phyloP scores from a whole-genome alignment of 2,113 vertebrate species.

The Xyrauchen texanus region DNA sequence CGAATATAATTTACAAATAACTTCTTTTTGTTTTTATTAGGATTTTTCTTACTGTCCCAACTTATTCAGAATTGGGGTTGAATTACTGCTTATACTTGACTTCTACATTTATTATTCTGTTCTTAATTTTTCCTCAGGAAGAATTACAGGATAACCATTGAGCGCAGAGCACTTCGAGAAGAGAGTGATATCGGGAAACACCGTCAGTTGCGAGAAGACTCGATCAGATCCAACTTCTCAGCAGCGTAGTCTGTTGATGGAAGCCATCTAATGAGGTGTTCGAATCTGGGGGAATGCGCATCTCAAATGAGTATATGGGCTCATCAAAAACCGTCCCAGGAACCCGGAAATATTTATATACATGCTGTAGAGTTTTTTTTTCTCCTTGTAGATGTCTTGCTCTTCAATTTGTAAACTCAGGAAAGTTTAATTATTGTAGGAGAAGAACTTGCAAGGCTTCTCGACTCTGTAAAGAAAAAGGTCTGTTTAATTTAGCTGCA shows the following conservation, averaged over 20 bases:
- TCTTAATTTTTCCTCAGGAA: slow-evolving; percentile 76
- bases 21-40: too few relatives aligned
- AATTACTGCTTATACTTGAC: not conserved
- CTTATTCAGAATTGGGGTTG: too few relatives aligned
- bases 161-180: slow-evolving; percentile 85
- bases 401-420: slow-evolving; percentile 86
- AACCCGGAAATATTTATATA: slow-evolving; percentile 72
- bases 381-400: slow-evolving; percentile 72
- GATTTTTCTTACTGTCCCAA: too few relatives aligned
- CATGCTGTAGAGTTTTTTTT: slow-evolving; percentile 64
- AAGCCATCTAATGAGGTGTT: slow-evolving; percentile 31
- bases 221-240: slow-evolving; percentile 95
- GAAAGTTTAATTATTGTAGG: slow-evolving; percentile 82
- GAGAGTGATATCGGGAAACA: slow-evolving; percentile 88
- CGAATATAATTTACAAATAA: too few relatives aligned
- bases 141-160: slow-evolving; percentile 97
- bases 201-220: slow-evolving; percentile 94
- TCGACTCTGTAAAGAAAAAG: slow-evolving; percentile 66
- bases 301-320: slow-evolving; percentile 80
- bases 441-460: slow-evolving; percentile 72
- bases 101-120: not conserved
- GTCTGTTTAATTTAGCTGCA: slow-evolving; percentile 52
- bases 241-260: slow-evolving; percentile 79
- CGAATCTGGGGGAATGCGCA: slow-evolving; percentile 64
- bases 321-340: slow-evolving; percentile 70